Evolutionary conservation across 2,797 vertebrate species (phyloP), one percentile per base, ranked within the genome.

Genomic region (Periophthalmus magnuspinnatus): DNA sequence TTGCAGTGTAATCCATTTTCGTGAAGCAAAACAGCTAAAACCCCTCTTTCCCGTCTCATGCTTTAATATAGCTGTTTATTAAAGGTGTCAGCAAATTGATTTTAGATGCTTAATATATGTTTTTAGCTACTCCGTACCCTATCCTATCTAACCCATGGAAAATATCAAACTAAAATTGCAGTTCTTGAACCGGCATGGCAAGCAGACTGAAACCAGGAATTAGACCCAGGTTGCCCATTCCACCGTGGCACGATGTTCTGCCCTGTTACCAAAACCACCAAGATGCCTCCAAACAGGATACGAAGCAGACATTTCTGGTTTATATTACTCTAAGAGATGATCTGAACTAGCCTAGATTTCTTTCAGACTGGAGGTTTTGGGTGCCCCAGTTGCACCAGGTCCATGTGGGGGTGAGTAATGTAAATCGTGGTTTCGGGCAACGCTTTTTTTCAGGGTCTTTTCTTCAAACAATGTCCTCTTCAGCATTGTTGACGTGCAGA

Each of bases 401-500:
- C 72, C 54, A 76, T 65, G 33, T 63, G 54, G 65, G 77, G 67
- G 71, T 83, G 81, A 81, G 79, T 84, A 83, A 88, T 89, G 82
- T 81, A 68, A 79, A 88, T 70, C 73, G 69, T 69, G 69, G 67
- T 13, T 68, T 78, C 70, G 13, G 68, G 63, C 62, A 19, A 22
- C 22, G 70, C n/a, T 73, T 75, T 74, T 41, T 75, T 72, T 77
- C 64, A 68, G 55, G 70, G 59, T 69, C n/a, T 75, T 67, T 66
- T 28, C 67, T 80, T 77, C 75, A 81, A 84, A 83, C 78, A 79
- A 52, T 6, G 66, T 21, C 22, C 72, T 82, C 57, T 84, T 85
- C 74, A 77, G 58, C 59, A 7, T 71, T 72, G 74, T 72, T 60
- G 62, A 41, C 65, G 66, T 74, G 65, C 69, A 69, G 54, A 65